Evolutionary conservation across 2,888 invertebrate species (phyloP).

Genomic region (Sacculina carcini): DNA sequence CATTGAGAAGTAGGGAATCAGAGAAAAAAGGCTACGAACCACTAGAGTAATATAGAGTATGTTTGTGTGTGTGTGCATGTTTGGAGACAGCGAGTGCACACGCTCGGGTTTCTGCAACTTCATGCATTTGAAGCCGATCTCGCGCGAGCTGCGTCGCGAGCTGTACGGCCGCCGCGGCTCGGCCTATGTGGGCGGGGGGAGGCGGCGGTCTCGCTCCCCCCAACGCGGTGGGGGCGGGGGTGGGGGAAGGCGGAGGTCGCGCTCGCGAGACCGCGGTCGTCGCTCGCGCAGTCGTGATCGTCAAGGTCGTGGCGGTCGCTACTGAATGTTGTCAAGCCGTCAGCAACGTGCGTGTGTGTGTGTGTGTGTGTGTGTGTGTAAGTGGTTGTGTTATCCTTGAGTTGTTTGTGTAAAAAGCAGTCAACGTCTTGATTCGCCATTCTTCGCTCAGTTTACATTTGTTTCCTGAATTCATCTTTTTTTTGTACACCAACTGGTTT

Average conservation of each 20-base stretch:
- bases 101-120: slow-evolving; percentile 92
- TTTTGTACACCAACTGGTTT: too few relatives aligned
- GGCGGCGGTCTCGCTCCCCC: background rate
- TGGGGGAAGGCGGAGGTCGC: background rate
- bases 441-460: too few relatives aligned
- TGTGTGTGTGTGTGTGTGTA: background rate
- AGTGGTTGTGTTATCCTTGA: background rate
- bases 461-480: too few relatives aligned
- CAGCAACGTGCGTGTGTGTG: background rate
- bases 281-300: slow-evolving; percentile 1
- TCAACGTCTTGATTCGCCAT: too few relatives aligned
- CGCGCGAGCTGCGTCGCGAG: slow-evolving; percentile 65
- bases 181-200: background rate
- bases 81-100: slow-evolving; percentile 50
- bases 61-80: slow-evolving; percentile 1
- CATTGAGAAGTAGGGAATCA: too few relatives aligned
- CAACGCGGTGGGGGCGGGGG: background rate
- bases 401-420: too few relatives aligned
- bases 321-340: background rate
- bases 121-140: slow-evolving; percentile 98
- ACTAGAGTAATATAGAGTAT: too few relatives aligned
- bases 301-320: slow-evolving; percentile 5
- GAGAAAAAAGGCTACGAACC: too few relatives aligned
- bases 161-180: slow-evolving; percentile 24
- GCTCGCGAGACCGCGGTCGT: background rate